Base-by-base conservation (phyloP, 2,797 vertebrate species). In the Myripristis murdjan region DNA sequence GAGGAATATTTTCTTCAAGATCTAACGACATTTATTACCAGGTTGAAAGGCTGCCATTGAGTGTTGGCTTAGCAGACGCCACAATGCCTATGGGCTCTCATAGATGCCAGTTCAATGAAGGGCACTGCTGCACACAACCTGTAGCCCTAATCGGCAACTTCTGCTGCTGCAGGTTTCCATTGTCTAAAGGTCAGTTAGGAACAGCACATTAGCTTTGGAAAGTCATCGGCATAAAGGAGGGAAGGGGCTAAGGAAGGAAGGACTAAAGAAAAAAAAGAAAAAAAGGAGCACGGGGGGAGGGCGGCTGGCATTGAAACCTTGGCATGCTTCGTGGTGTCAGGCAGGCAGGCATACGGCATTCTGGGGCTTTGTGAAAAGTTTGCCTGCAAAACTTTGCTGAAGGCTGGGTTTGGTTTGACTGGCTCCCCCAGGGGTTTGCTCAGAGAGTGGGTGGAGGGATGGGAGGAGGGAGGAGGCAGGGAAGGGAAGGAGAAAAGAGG, bases 151-250 rank as follows among this genome's bases (percentile, higher is more conserved):
- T 91, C 87, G 67, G 60, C 75, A 75, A 90, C 79, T 79, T 82
- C 73, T 82, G 74, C 82, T 63, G 72, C 86, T 69, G 76, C 84
- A 77, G 78, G 81, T 78, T 87, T 64, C 82, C 75, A 81, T 93
- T 90, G 89, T 90, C 82, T 89, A 90, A 92, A 91, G 90, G 92
- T 92, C 91, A 88, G 81, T 53, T 57, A 46, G 79, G 73, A 87
- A 79, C 79, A 66, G 75, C 73, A 78, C 61, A 37, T 85, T 80
- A 66, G 81, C 79, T 82, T 78, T 31, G 26, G 81, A 81, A 83
- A 84, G 77, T 82, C 77, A 73, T 76, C 66, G 73, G 70, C 80
- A 84, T 76, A 79, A 78, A 73, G 37, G 47, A 80, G 75, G 86
- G 86, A 86, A 82, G 81, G 79, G 78, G 78, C 75, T 33, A 57